Conservation (phyloP, 2,113 vertebrate species). For the Mastomys natalensis region DNA sequence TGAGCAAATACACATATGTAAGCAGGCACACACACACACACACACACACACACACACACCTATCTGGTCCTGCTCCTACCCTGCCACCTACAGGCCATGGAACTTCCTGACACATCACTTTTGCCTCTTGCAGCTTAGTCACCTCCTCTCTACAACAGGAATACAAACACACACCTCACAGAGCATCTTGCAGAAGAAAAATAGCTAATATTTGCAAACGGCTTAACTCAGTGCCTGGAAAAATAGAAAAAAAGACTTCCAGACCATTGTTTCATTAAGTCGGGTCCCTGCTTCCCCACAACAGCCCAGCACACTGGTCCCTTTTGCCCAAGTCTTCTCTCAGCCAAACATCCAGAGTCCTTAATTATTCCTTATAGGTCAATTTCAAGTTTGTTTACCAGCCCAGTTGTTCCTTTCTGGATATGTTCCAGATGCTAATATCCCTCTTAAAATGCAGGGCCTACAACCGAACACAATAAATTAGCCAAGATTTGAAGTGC, state of each 20-base stretch:
- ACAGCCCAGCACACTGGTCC: slow-evolving; percentile 29
- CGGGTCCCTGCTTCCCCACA: slow-evolving; percentile 20
- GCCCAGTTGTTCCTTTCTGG: slow-evolving; percentile 67
- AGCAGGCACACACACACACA: not conserved
- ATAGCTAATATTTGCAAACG: slow-evolving; percentile 24
- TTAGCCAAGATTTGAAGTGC: slow-evolving; percentile 55
- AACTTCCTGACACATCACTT: not conserved
- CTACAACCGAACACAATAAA: slow-evolving; percentile 57
- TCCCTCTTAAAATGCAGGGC: slow-evolving; percentile 71
- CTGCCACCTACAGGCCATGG: not conserved
- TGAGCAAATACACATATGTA: not conserved
- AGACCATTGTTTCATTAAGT: slow-evolving; percentile 56
- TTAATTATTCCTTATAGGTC: slow-evolving; percentile 79
- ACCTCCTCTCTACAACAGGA: not conserved
- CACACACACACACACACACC: not conserved
- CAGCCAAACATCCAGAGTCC: slow-evolving; percentile 64
- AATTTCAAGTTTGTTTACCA: slow-evolving; percentile 80
- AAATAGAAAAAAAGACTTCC: slow-evolving; percentile 33
- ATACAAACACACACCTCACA: not conserved
- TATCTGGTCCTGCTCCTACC: not conserved
- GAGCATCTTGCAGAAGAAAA: not conserved
- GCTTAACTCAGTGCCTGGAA: slow-evolving; percentile 38
- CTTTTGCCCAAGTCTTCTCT: slow-evolving; percentile 51
- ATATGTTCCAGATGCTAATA: slow-evolving; percentile 62
- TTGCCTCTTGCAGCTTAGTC: not conserved